These are phyloP conservation scores for Elephas maximus DNA, from an alignment of 2,113 vertebrate genomes.

Conservation along the genomic window DNA sequence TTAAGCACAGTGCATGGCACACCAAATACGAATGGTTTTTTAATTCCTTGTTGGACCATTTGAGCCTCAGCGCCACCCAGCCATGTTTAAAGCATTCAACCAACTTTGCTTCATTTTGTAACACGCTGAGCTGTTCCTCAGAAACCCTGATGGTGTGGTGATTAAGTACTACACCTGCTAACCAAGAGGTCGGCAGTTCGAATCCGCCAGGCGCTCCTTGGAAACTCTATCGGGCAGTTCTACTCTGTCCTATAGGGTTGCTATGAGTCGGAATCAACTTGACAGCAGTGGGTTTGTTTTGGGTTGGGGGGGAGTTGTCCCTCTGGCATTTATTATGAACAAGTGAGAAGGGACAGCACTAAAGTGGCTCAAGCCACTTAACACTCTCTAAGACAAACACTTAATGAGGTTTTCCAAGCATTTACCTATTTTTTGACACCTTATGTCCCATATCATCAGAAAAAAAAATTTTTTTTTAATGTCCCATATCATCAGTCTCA, in stretches of 20 bases:
- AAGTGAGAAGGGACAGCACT: background rate
- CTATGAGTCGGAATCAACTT: too few relatives aligned
- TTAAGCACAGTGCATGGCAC: background rate
- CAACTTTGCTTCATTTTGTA: background rate
- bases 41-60: background rate
- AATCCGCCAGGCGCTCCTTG: too few relatives aligned
- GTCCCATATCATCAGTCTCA: background rate
- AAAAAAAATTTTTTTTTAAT: background rate
- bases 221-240: too few relatives aligned
- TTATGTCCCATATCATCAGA: background rate
- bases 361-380: background rate
- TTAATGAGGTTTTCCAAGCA: background rate
- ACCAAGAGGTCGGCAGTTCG: too few relatives aligned
- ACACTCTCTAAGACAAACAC: background rate
- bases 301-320: background rate
- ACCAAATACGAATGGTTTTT: background rate
- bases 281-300: too few relatives aligned
- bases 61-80: background rate
- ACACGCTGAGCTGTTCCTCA: background rate
- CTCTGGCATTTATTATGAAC: background rate
- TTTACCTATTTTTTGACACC: conserved; percentile 1
- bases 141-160: too few relatives aligned
- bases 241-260: too few relatives aligned
- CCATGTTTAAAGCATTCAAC: background rate
- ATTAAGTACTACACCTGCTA: too few relatives aligned